Evolutionary conservation across 2,797 vertebrate species (phyloP).

Genomic region (Pseudomugil tenellus): DNA sequence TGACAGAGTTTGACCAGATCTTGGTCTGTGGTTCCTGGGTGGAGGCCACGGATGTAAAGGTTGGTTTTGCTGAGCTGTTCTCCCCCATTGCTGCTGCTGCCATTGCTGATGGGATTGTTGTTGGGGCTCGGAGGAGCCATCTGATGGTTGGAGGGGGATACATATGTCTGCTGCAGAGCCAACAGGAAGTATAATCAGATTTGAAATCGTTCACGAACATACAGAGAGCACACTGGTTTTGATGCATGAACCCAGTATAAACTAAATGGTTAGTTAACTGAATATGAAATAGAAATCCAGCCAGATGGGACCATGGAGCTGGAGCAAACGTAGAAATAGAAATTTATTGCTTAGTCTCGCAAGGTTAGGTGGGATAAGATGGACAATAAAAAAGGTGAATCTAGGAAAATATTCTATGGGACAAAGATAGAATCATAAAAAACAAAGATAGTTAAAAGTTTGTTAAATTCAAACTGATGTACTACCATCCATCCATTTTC

Average conservation of each 20-base stretch:
- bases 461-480: constrained; percentile 10
- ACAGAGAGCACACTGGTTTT: constrained; percentile 7
- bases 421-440: constrained; percentile 7
- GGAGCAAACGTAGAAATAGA: constrained; percentile 9
- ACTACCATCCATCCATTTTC: too few species aligned
- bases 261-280: background rate
- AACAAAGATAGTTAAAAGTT: constrained; percentile 15
- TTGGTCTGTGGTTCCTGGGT: constrained; percentile 93
- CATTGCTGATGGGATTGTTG: constrained; percentile 65
- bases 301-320: background rate
- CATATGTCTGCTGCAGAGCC: constrained; percentile 86
- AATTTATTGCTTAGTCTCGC: constrained; percentile 21
- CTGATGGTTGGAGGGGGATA: constrained; percentile 87
- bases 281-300: constrained; percentile 8
- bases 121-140: constrained; percentile 92
- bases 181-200: constrained; percentile 24
- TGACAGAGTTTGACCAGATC: constrained; percentile 95
- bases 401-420: constrained; percentile 5
- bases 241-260: background rate
- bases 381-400: constrained; percentile 3
- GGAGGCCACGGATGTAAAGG: constrained; percentile 93
- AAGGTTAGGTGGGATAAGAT: constrained; percentile 2
- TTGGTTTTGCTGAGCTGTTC: constrained; percentile 97
- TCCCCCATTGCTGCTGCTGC: constrained; percentile 67
- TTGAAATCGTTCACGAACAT: background rate